Base-by-base conservation (phyloP, 2,797 vertebrate genomes). In the Artibeus lituratus region DNA sequence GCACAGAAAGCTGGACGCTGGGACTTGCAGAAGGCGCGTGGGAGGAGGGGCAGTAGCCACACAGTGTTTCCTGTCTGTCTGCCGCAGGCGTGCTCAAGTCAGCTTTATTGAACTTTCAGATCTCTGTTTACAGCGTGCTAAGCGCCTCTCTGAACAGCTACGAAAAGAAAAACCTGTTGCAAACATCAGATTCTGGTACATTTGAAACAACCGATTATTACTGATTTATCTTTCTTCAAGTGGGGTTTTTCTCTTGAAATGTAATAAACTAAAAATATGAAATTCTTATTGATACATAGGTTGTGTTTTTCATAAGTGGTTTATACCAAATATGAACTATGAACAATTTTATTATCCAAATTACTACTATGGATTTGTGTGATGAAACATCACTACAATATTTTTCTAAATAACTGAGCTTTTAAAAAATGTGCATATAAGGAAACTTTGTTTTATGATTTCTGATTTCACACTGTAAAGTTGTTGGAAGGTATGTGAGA, bases 291-390 rank as follows among this genome's bases (percentile, higher is more conserved):
- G 80, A 76, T 83, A 10, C 9, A 35, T 10, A 88, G 44, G 5
- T 74, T 53, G 42, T 70, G 0, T 74, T 97, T 85, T 83, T 92
- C 82, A 62, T 37, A 39, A 47, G 29, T 92, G n/a, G 49, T 93
- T 87, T 94, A 51, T 73, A 49, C 72, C 29, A 51, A 29, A 37
- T 85, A 70, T 22, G 53, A 90, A 44, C 47, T 82, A n/a, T 87
- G 73, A 85, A 24, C 26, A 55, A 29, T 51, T 55, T 80, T 90
- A 55, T 74, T 21, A 42, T 92, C 51, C 65, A 73, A 69, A 55
- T 59, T 62, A 69, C 87, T 80, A n/a, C 62, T 95, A 94, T 81
- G 85, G 73, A 57, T 95, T 69, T 91, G 26, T 69, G n/a, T 84
- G 22, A 65, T 93, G 26, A 86, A 87, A 59, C 47, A 55, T 72